phyloP scores from a whole-genome alignment of 1,140 invertebrate species.

The Nixonia krombeini region DNA sequence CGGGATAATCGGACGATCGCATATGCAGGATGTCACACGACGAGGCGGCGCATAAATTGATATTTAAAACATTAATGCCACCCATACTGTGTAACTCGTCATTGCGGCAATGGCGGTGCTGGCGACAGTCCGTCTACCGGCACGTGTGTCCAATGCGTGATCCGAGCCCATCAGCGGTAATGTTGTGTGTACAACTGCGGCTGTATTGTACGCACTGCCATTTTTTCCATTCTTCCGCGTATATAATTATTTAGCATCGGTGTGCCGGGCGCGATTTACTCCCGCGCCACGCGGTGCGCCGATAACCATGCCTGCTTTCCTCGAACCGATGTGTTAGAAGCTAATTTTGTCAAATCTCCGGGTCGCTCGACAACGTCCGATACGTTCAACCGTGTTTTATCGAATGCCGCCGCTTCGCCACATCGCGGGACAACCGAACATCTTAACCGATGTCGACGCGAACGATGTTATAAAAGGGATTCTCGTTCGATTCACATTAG shows the following conservation, averaged over 20 bases:
- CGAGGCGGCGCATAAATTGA: neutral
- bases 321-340: too few relatives aligned
- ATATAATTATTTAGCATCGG: slow-evolving; percentile 35
- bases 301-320: too few relatives aligned
- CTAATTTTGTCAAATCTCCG: too few relatives aligned
- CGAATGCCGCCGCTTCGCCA: too few relatives aligned
- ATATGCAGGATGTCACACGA: neutral
- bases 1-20: neutral
- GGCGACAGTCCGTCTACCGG: slow-evolving; percentile 43
- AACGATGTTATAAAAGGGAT: too few relatives aligned
- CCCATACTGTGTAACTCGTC: neutral
- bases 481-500: too few relatives aligned
- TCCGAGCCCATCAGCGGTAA: slow-evolving; percentile 33
- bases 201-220: slow-evolving; percentile 24
- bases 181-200: slow-evolving; percentile 13
- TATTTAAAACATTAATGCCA: slow-evolving; percentile 3
- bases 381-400: too few relatives aligned
- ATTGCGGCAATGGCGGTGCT: slow-evolving; percentile 3
- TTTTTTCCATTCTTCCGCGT: slow-evolving; percentile 27
- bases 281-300: too few relatives aligned
- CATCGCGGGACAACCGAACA: too few relatives aligned
- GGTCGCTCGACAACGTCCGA: too few relatives aligned
- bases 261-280: slow-evolving; percentile 30
- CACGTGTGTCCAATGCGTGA: slow-evolving; percentile 43
- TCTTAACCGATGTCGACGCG: too few relatives aligned